Conservation (phyloP, 2,113 vertebrate species). For the Acrocephalus kingi region DNA sequence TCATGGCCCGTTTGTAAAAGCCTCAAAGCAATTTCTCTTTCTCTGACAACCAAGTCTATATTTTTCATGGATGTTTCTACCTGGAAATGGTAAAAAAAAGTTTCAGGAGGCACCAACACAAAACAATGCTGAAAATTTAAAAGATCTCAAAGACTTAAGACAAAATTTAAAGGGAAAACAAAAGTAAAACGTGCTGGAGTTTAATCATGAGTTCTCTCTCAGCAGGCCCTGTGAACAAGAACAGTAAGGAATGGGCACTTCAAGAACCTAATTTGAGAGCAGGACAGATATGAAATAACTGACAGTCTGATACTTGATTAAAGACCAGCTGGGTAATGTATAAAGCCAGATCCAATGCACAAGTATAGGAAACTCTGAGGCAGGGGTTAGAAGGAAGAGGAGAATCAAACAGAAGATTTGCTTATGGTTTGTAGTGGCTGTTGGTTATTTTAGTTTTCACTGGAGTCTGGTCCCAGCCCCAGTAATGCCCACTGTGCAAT, state of each 20-base stretch:
- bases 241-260: not conserved
- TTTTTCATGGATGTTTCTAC: constrained; percentile 86
- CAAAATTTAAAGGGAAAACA: not conserved
- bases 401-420: not conserved
- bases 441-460: not conserved
- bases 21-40: constrained; percentile 87
- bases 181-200: not conserved
- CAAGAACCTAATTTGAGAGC: not conserved
- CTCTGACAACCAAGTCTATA: constrained; percentile 85
- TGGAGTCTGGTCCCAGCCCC: not conserved
- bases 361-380: not conserved
- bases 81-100: constrained; percentile 62
- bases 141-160: not conserved
- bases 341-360: not conserved
- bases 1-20: constrained; percentile 93
- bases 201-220: not conserved
- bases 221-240: not conserved
- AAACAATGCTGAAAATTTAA: not conserved
- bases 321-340: not conserved
- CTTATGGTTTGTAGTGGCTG: not conserved
- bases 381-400: not conserved
- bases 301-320: not conserved
- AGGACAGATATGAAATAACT: not conserved
- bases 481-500: not conserved
- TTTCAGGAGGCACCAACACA: not conserved